These are phyloP conservation scores for Eptatretus atami DNA, from an alignment of 2,797 vertebrate genomes.

Conservation along the genomic window DNA sequence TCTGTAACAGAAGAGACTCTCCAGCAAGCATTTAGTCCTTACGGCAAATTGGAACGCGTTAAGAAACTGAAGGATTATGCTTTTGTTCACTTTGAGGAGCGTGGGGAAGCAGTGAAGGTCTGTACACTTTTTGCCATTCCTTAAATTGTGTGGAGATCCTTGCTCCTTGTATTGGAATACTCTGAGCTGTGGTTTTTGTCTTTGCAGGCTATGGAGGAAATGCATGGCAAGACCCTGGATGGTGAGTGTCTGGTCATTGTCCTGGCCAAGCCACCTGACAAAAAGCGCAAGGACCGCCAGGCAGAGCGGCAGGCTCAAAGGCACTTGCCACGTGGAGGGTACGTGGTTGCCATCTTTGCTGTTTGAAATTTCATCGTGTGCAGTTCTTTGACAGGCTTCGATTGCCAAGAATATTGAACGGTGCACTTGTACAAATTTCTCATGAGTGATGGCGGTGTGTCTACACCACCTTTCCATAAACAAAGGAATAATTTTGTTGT, in stretches of 20 bases:
- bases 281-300: conserved; percentile 97
- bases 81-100: conserved; percentile 90
- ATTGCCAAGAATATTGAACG: no score
- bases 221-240: conserved; percentile 90
- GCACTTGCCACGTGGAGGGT: conserved; percentile 2
- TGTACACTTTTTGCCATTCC: not conserved
- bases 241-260: conserved; percentile 97
- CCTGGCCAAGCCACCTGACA: conserved; percentile 94
- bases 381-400: no score
- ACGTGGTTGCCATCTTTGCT: not conserved
- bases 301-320: conserved; percentile 63
- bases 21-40: conserved; percentile 58
- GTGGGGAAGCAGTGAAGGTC: conserved; percentile 93
- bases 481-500: no score
- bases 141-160: not conserved
- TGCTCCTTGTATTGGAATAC: not conserved
- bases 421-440: no score
- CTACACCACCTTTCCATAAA: no score
- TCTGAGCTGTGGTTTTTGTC: not conserved
- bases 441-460: no score
- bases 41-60: conserved; percentile 69
- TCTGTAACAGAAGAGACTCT: conserved; percentile 69
- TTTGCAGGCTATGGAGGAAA: conserved; percentile 60
- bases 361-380: no score
- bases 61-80: conserved; percentile 98